Conservation (phyloP, 2,113 vertebrate species). For the Equus quagga region DNA sequence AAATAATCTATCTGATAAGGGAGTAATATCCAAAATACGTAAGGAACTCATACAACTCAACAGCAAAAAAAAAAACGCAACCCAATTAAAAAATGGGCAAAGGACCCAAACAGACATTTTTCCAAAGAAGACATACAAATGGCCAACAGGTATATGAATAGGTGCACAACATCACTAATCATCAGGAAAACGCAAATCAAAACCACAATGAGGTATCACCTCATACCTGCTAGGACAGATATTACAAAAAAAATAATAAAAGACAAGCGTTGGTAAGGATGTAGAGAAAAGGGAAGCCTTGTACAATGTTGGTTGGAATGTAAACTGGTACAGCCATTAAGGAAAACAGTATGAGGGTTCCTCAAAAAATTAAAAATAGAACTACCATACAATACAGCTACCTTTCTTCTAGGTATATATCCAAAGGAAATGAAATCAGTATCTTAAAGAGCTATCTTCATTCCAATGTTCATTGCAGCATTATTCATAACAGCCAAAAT, state of each 20-base stretch:
- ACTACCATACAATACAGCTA: neutral
- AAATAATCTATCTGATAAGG: neutral
- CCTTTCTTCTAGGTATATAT: neutral
- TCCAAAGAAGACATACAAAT: neutral
- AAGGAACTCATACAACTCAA: neutral
- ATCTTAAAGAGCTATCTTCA: neutral
- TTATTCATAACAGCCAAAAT: neutral
- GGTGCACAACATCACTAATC: neutral
- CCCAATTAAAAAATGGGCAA: neutral
- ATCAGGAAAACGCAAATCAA: neutral
- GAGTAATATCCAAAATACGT: neutral
- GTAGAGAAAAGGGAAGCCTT: neutral
- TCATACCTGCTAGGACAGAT: neutral
- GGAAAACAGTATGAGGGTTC: neutral
- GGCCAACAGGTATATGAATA: neutral
- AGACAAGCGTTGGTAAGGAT: neutral
- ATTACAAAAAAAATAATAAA: neutral
- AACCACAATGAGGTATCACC: neutral
- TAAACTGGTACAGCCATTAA: neutral
- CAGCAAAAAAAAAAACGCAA: neutral
- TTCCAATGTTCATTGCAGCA: neutral
- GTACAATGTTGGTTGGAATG: neutral
- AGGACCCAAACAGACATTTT: neutral
- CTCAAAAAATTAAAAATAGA: neutral
- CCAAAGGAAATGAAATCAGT: constrained; percentile 5